Conservation (phyloP, 2,888 invertebrate species). For the Agonopterix arenella region DNA sequence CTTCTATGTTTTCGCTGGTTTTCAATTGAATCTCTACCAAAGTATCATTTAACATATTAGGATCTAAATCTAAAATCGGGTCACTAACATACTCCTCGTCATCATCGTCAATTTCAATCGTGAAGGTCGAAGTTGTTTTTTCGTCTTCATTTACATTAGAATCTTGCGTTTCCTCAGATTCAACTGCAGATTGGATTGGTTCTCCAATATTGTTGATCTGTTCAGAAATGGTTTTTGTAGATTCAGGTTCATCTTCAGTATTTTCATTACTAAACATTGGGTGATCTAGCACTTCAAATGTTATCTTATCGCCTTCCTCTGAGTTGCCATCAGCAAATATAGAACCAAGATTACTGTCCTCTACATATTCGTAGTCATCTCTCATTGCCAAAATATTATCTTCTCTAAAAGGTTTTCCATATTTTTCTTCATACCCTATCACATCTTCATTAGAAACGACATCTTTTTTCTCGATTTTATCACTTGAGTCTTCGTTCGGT, state of each 20-base stretch:
- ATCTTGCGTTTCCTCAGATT: not conserved
- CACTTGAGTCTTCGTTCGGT: not conserved
- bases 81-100: too few species aligned
- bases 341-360: conserved; percentile 19
- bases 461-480: conserved; percentile 16
- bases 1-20: too few species aligned
- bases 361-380: conserved; percentile 23
- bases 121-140: too few species aligned
- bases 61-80: too few species aligned
- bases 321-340: too few species aligned
- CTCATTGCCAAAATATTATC: conserved; percentile 14
- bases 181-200: not conserved
- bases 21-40: too few species aligned
- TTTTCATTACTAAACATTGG: not conserved
- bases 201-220: not conserved
- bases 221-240: conserved; percentile 5
- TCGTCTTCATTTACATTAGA: too few species aligned
- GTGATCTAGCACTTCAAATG: too few species aligned
- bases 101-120: too few species aligned
- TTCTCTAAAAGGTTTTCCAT: conserved; percentile 22
- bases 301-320: too few species aligned
- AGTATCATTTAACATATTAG: too few species aligned
- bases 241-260: conserved; percentile 1
- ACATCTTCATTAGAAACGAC: conserved; percentile 12
- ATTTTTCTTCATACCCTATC: conserved; percentile 29